Percentiles rank a stretch among this genome's conserved stretches.
Evolutionary conservation across 2,113 vertebrate genomes (phyloP).

Genomic region (Cebus imitator): DNA sequence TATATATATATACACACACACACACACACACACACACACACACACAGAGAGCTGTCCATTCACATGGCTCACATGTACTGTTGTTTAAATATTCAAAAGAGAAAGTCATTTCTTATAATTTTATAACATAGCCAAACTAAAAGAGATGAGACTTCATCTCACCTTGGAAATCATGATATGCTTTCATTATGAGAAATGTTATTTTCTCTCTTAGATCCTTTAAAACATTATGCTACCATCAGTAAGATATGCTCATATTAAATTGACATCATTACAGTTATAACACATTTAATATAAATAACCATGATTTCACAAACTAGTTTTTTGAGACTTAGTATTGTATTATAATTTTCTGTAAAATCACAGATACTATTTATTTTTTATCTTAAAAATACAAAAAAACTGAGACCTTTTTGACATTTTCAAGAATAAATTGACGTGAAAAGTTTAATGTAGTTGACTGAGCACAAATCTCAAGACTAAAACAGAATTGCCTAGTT

Average conservation of each 20-base stretch:
- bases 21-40: too few relatives aligned
- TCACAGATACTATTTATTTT: background rate
- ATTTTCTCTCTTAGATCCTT: background rate
- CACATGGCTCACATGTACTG: background rate
- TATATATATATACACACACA: too few relatives aligned
- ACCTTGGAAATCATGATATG: background rate
- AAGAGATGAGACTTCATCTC: background rate
- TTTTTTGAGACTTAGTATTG: background rate
- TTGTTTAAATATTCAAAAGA: slow-evolving; percentile 35
- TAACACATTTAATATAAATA: background rate
- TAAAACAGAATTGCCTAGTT: background rate
- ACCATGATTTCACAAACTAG: background rate
- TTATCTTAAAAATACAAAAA: background rate
- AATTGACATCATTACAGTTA: background rate
- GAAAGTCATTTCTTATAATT: background rate
- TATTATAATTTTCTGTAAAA: background rate
- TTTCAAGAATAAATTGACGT: background rate
- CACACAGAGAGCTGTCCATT: background rate
- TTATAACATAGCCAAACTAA: background rate
- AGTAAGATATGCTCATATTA: background rate
- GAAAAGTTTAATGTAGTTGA: background rate
- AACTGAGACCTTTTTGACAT: background rate
- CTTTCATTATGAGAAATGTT: background rate
- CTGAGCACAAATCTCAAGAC: background rate
- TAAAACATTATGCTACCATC: slow-evolving; percentile 6